Evolutionary conservation across 2,797 vertebrate species (phyloP), one percentile per base, ranked within the genome.

Genomic region (Cetoscarus ocellatus): DNA sequence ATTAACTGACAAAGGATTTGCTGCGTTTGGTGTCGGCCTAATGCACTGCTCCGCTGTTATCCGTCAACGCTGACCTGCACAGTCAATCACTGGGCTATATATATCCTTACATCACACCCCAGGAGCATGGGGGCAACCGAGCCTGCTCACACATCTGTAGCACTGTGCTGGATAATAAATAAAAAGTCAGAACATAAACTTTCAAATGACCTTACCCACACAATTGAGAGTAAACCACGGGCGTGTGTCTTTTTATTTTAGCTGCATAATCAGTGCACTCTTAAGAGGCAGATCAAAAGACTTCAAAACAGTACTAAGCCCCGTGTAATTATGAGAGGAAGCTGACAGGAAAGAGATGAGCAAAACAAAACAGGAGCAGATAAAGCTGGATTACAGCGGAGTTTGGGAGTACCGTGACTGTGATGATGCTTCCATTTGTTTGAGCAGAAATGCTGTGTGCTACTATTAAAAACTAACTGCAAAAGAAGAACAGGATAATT

Each of bases 1-100:
- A 92, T 93, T 92, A 88, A 92, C 74, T 43, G 79, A 90, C 77
- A 86, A 87, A 90, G 83, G 83, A 90, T 91, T 90, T 87, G 77
- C 87, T 70, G 79, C 45, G 49, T 85, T 86, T 73, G 77, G 65
- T 80, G 81, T 75, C 61, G n/a, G 74, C 74, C 79, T 86, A 91
- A 90, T 85, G 84, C 77, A 75, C 70, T 61, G 86, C 50, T 42
- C 79, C 34, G 75, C 75, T 58, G 59, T 74, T 70, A 75, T 84
- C 76, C 54, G 64, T 83, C 70, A 73, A 73, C 70, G 58, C 75
- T 63, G 74, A 75, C 68, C 79, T 54, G 64, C 73, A 59, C 60
- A 77, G 75, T 84, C 82, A 82, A 74, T 83, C 84, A 79, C 55
- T 77, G 10, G 38, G 48, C 70, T 75, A 57, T 70, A 82, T 64